Conservation (phyloP, 2,113 vertebrate species). For the Ophthalmolycus amberensis region DNA sequence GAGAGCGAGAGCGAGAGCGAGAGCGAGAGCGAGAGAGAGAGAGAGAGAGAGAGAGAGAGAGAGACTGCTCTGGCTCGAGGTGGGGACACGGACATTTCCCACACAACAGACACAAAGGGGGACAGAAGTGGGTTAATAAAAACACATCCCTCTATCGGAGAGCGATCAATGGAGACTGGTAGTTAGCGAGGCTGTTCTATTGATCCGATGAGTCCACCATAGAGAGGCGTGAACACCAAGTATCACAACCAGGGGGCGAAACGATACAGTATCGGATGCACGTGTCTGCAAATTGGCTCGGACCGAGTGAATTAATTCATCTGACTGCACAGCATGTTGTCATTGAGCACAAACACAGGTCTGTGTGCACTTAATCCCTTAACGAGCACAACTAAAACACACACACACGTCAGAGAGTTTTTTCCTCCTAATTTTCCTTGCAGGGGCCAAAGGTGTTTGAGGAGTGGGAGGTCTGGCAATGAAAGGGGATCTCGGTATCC, state of each 20-base stretch:
- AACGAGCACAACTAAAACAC: not conserved
- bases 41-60: not conserved
- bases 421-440: not conserved
- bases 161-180: conserved; percentile 24
- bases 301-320: not conserved
- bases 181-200: not conserved
- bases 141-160: conserved; percentile 13
- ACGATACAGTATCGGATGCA: not conserved
- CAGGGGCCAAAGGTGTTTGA: not conserved
- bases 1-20: not conserved
- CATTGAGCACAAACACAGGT: not conserved
- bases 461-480: conserved; percentile 24
- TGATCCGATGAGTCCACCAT: conserved; percentile 15
- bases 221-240: not conserved
- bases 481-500: conserved; percentile 58
- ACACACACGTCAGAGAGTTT: not conserved
- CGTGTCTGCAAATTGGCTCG: no score
- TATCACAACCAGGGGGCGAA: not conserved
- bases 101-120: not conserved
- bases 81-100: no score
- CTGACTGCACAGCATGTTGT: not conserved
- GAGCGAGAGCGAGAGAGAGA: not conserved
- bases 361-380: not conserved
- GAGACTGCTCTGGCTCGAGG: no score
- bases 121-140: conserved; percentile 32